Evolutionary conservation across 2,888 invertebrate species (phyloP).

Genomic region (Marronus borbonicus): DNA sequence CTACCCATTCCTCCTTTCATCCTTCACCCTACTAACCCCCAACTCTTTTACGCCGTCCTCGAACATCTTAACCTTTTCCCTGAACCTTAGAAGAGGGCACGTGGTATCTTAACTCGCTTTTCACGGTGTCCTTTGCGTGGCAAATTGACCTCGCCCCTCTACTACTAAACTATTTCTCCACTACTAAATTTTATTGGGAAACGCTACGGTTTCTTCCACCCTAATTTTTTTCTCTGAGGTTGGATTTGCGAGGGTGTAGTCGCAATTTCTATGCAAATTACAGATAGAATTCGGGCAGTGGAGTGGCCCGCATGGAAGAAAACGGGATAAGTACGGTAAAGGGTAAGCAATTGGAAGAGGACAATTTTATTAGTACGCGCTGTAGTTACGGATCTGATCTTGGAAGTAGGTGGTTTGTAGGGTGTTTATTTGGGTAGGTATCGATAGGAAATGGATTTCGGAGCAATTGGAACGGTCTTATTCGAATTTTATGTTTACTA

Average conservation of each 20-base stretch:
- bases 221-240: no score
- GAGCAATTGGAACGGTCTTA: no score
- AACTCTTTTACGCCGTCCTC: no score
- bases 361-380: background rate
- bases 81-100: background rate
- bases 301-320: background rate
- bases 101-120: slow-evolving; percentile 21
- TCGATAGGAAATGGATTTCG: no score
- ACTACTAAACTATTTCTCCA: background rate
- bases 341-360: background rate
- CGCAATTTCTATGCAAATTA: slow-evolving; percentile 26
- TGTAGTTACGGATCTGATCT: background rate
- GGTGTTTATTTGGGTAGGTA: background rate
- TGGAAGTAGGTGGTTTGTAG: background rate
- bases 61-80: slow-evolving; percentile 30
- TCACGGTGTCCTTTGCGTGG: background rate
- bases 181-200: slow-evolving; percentile 21
- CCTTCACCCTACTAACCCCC: background rate
- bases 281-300: background rate
- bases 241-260: no score
- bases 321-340: slow-evolving; percentile 19
- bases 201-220: background rate
- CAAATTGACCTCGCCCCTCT: slow-evolving; percentile 6
- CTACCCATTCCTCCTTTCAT: slow-evolving; percentile 1
- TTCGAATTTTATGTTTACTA: no score